Evolutionary conservation across 2,113 vertebrate species (phyloP), one percentile per base, ranked within the genome.

Genomic region (Brienomyrus longianalis): DNA sequence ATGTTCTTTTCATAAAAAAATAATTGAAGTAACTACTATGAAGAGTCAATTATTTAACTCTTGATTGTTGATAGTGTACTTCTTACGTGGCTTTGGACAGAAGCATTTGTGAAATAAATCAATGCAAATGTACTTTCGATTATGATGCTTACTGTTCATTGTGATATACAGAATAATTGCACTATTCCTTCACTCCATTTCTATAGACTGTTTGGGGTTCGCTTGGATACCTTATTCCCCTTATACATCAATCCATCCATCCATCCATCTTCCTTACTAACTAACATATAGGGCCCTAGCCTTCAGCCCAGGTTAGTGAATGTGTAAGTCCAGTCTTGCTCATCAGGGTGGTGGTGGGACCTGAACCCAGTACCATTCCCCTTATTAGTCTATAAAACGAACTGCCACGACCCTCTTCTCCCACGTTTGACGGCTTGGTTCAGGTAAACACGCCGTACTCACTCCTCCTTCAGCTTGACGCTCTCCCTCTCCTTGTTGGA

Each of bases 391-490:
- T 70, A 31, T 70, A 31, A 31, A 13, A 5, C 1, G 10, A 4
- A 31, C 13, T 13, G 3, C 35, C 74, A 7, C 3, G 5, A 35
- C 17, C 35, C 74, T 15, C 74, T 43, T 43, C 35, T 35, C 70
- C 74, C 31, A 39, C 31, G n/a, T 74, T 45, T 27, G 9, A 88
- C 3, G 0, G 56, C 54, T 43, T 85, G 39, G 43, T 9, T 47
- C 8, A 21, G 7, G 9, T 9, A 27, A 21, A 47, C 5, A 10
- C 7, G 15, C 84, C 52, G 31, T 19, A 90, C 93, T 93, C 70
- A 94, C 93, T 90, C 89, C 1, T 93, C 90, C 21, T 48, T 51
- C 48, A 95, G 7, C 2, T 0, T 11, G 23, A 92, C 5, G 0
- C 0, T 0, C 0, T 91, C 89, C 3, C 54, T 83, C n/a, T 62